A percentile compares a stretch with the other conserved stretches of the same genome.
phyloP scores from a whole-genome alignment of 1,140 invertebrate species.

The Cylas formicarius region DNA sequence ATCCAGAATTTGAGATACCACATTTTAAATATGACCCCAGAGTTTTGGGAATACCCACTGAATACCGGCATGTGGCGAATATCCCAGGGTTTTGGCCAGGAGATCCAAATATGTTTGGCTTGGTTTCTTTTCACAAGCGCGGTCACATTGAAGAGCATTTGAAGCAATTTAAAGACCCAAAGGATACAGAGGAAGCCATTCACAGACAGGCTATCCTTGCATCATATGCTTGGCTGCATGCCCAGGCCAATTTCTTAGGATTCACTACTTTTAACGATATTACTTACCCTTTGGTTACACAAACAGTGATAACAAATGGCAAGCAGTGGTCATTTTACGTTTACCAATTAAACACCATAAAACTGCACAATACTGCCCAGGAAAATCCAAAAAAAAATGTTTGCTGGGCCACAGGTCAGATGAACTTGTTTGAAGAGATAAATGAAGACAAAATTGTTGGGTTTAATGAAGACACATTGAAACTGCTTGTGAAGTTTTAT shows the following conservation, averaged over 20 bases:
- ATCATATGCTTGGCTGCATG: constrained; percentile 71
- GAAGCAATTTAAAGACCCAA: constrained; percentile 38
- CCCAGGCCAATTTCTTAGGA: constrained; percentile 77
- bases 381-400: constrained; percentile 68
- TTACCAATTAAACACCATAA: constrained; percentile 83
- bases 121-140: constrained; percentile 63
- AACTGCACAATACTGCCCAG: constrained; percentile 52
- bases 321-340: constrained; percentile 72
- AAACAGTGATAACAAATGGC: constrained; percentile 80
- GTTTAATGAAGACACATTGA: constrained; percentile 75
- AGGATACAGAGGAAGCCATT: constrained; percentile 55
- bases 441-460: constrained; percentile 64
- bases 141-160: constrained; percentile 47
- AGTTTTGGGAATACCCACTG: constrained; percentile 47
- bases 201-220: constrained; percentile 64
- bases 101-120: constrained; percentile 65
- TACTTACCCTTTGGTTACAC: constrained; percentile 79
- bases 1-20: constrained; percentile 49
- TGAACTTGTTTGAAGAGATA: constrained; percentile 68
- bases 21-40: constrained; percentile 51
- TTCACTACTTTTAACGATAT: constrained; percentile 82
- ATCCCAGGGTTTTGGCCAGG: constrained; percentile 78
- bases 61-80: constrained; percentile 56
- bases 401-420: constrained; percentile 66
- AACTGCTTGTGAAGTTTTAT: constrained; percentile 68